Evolutionary conservation across 1,140 invertebrate species (phyloP), one percentile per base, ranked within the genome.

Genomic region (Penaeus indicus): DNA sequence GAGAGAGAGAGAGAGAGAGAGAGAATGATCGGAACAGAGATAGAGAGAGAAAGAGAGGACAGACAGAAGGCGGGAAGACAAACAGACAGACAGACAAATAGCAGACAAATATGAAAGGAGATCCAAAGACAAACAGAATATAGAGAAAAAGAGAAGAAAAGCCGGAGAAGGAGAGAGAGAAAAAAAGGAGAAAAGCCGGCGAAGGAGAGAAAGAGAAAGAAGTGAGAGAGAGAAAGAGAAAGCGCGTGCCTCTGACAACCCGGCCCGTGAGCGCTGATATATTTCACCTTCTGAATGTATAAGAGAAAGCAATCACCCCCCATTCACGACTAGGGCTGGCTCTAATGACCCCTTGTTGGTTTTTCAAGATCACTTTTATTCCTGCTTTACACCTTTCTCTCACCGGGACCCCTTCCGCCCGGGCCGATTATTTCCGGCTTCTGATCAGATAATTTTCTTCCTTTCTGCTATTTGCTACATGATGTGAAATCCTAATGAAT

Each of bases 401-500:
- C n/a, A 27, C 47, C 78, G 22, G 54, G 0, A 21, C 38, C 47
- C 27, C 54, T 13, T 13, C 54, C 54, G 38, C 47, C 63, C 22
- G 38, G 8, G 3, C 3, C 72, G 72, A 84, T 75, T 64, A 54
- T 54, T 25, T 8, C 11, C 67, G 54, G 22, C 47, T 5, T 32
- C 84, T 79, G 54, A 78, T 42, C 78, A 72, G n/a, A 63, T 75
- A 62, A 79, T 86, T 86, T 84, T 86, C 60, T 61, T 86, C 64
- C 13, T 61, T 54, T 42, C 42, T 78, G 62, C 75, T 80, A 42
- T 47, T 38, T 54, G 67, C 54, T 54, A 54, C 85, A 42, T 77
- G 80, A 42, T 88, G 80, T 87, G 78, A 72, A 82, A 87, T 83
- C 75, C 27, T 75, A 75, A 82, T 83, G 79, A 75, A 88, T 82